These are phyloP conservation scores for Abrostola triplasia DNA, from an alignment of 2,888 invertebrate genomes.

Conservation along the genomic window DNA sequence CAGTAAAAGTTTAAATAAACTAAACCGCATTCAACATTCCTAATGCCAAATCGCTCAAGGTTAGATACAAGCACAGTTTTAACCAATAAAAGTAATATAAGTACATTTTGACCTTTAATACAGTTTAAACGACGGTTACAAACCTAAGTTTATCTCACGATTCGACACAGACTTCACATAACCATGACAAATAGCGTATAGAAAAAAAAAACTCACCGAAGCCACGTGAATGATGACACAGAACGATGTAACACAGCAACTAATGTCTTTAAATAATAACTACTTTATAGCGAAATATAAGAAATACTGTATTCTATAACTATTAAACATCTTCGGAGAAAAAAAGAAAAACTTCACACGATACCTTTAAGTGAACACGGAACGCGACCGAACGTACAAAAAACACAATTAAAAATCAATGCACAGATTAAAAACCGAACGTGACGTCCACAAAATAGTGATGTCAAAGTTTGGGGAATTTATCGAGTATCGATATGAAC, in stretches of 20 bases:
- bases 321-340: slow-evolving; percentile 64
- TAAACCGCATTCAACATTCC: no score
- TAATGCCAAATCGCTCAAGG: no score
- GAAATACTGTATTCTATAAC: slow-evolving; percentile 69
- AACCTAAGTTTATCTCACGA: neutral
- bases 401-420: slow-evolving; percentile 11
- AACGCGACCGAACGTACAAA: slow-evolving; percentile 12
- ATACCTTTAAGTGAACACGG: slow-evolving; percentile 17
- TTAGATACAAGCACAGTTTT: no score
- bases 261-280: slow-evolving; percentile 26
- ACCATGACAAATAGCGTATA: slow-evolving; percentile 18
- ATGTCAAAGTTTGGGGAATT: slow-evolving; percentile 30
- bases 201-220: slow-evolving; percentile 43
- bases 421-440: slow-evolving; percentile 44
- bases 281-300: slow-evolving; percentile 78
- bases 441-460: slow-evolving; percentile 51
- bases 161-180: neutral
- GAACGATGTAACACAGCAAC: slow-evolving; percentile 28
- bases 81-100: no score
- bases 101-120: neutral
- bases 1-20: no score
- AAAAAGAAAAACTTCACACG: slow-evolving; percentile 32
- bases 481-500: slow-evolving; percentile 47
- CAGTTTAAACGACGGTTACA: neutral
- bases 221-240: slow-evolving; percentile 41